phyloP scores from a whole-genome alignment of 2,113 vertebrate species.

The Stercorarius parasiticus region DNA sequence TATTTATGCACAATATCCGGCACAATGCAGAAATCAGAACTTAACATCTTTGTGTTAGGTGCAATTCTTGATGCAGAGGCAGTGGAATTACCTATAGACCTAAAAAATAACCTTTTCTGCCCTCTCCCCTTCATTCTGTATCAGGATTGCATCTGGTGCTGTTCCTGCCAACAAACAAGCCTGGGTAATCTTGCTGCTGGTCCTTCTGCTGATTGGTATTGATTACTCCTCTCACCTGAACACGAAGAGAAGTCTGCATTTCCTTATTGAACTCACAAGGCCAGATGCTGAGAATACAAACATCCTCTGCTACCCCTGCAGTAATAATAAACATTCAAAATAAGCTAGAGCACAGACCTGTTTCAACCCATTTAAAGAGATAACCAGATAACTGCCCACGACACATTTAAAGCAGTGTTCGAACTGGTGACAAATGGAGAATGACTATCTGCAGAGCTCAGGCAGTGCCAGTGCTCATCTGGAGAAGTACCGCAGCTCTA shows the following conservation, averaged over 20 bases:
- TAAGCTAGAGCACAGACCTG: background rate
- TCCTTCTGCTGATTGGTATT: slow-evolving; percentile 1
- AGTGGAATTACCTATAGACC: background rate
- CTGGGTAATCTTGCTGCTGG: background rate
- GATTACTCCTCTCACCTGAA: slow-evolving; percentile 1
- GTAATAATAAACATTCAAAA: background rate
- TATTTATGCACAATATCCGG: background rate
- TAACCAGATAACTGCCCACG: background rate
- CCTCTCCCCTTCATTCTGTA: background rate
- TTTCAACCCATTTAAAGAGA: background rate
- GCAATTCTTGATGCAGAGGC: background rate
- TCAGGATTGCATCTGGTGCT: background rate
- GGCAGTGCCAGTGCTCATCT: background rate
- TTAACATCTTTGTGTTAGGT: background rate
- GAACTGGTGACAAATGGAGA: background rate
- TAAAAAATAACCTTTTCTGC: background rate
- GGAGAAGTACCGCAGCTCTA: background rate
- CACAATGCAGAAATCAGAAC: background rate
- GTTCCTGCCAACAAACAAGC: background rate
- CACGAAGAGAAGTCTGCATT: background rate
- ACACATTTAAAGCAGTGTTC: background rate
- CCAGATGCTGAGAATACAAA: background rate
- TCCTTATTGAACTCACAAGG: background rate
- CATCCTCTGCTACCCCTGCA: background rate
- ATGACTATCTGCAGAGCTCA: background rate